Conservation (phyloP, 1,140 invertebrate species). For the Theocolax elegans region DNA sequence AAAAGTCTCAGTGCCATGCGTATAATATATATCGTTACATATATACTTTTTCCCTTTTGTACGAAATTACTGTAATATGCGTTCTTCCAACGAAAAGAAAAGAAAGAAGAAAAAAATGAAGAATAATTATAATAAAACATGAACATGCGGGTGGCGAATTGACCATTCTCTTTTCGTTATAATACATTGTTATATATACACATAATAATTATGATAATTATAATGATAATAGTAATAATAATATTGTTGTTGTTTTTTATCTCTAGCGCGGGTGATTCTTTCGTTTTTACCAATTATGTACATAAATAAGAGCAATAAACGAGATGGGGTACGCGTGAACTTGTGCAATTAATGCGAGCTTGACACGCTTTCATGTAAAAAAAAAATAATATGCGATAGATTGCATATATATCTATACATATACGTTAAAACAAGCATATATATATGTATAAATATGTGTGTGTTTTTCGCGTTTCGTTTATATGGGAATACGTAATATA, state of each 20-base stretch:
- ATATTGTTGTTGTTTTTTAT: constrained; percentile 15
- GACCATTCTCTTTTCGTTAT: constrained; percentile 25
- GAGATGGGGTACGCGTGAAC: constrained; percentile 10
- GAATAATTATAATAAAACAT: constrained; percentile 23
- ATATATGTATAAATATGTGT: no score
- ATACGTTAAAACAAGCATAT: background rate
- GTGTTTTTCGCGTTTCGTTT: background rate
- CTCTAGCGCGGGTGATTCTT: background rate
- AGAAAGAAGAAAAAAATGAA: background rate
- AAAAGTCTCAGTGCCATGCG: constrained; percentile 49
- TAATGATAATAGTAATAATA: background rate
- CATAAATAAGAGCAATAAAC: constrained; percentile 23
- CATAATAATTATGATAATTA: background rate
- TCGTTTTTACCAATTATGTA: constrained; percentile 16
- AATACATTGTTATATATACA: constrained; percentile 26
- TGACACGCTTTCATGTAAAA: no score
- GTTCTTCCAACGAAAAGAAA: background rate
- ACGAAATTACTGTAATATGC: background rate
- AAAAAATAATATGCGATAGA: no score
- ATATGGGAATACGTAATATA: background rate
- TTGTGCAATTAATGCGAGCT: background rate
- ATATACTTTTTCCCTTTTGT: background rate
- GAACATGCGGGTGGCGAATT: constrained; percentile 43
- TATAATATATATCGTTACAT: background rate
- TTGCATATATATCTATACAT: no score